A percentile compares a stretch with the other conserved stretches of the same genome.
These are phyloP conservation scores for Slavum lentiscoides DNA, from an alignment of 2,888 invertebrate species.

Conservation along the genomic window DNA sequence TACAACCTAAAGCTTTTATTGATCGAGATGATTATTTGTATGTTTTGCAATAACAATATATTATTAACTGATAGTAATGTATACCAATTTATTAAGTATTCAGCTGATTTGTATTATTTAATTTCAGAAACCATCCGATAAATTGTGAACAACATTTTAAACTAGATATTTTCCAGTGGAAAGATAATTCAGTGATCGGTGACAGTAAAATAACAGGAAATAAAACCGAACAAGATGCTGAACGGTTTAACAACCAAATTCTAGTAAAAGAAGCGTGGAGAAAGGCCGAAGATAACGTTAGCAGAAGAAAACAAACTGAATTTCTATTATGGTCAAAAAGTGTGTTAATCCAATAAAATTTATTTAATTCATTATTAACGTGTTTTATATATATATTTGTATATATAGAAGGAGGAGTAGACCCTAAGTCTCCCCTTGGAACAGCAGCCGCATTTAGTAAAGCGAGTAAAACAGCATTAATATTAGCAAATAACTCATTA, in stretches of 20 bases:
- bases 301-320: slow-evolving; percentile 75
- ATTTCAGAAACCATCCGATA: slow-evolving; percentile 70
- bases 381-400: slow-evolving; percentile 7
- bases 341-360: slow-evolving; percentile 60
- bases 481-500: slow-evolving; percentile 82
- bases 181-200: slow-evolving; percentile 63
- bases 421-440: slow-evolving; percentile 83
- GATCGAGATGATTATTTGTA: slow-evolving; percentile 47
- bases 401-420: slow-evolving; percentile 73
- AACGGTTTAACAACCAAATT: slow-evolving; percentile 72
- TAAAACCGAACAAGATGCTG: slow-evolving; percentile 57
- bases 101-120: slow-evolving; percentile 36
- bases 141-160: slow-evolving; percentile 73
- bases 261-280: slow-evolving; percentile 75
- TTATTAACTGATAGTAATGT: too few species aligned
- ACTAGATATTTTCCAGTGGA: slow-evolving; percentile 74
- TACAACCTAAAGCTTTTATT: slow-evolving; percentile 45
- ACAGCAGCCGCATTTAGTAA: slow-evolving; percentile 89
- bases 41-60: slow-evolving; percentile 3
- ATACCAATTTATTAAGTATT: too few species aligned
- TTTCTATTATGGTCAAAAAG: slow-evolving; percentile 78
- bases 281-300: slow-evolving; percentile 77
- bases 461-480: slow-evolving; percentile 80
- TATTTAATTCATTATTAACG: background rate
- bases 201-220: slow-evolving; percentile 55